Base-by-base conservation (phyloP, 2,888 invertebrate genomes). In the Cyclophora albipunctata region DNA sequence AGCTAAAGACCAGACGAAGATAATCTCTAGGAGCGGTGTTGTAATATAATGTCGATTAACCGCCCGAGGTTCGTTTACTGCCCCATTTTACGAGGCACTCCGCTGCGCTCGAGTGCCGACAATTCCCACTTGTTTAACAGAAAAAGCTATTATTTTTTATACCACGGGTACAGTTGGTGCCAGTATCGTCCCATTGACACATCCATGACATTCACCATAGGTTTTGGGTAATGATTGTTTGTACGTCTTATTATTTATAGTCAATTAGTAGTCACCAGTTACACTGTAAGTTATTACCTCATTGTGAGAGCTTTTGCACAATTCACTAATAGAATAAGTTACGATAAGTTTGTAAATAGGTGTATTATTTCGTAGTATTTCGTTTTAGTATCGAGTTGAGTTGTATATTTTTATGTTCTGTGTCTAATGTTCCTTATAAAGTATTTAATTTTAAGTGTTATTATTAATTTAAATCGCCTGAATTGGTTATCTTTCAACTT, bases 261-360 rank as follows among this genome's bases (percentile, higher is more conserved):
- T 87, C 85, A 87, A 75, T 78, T 84, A 84, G 77, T 78, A 82
- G 86, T 87, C 87, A 86, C 86, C 85, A 86, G 81, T 82, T 80
- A 83, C 81, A 84, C 84, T 73, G 76, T 85, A 85, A 85, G 81
- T 82, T 84, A 84, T 84, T 86, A 86, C 87, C 87, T 86, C 87
- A 84, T 70, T 77, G 75, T 77, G 84, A 82, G 82, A 84, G 85
- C 84, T 86, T 83, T 83, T 82, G 87, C 87, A 87, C 85, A 78
- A 81, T 82, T 78, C 84, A 84, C 85, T 79, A 77, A 63, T 72
- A 77, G 67, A n/a, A 52, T 72, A 69, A 64, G 59, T 59, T 68
- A 60, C 48, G 4, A 34, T 67, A 67, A 63, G 64, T 66, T 70
- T 80, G 82, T 81, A 81, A 76, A 81, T 79, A 81, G 20, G 4